Evolutionary conservation across 2,113 vertebrate genomes (phyloP).

Genomic region (Bostrychus sinensis): DNA sequence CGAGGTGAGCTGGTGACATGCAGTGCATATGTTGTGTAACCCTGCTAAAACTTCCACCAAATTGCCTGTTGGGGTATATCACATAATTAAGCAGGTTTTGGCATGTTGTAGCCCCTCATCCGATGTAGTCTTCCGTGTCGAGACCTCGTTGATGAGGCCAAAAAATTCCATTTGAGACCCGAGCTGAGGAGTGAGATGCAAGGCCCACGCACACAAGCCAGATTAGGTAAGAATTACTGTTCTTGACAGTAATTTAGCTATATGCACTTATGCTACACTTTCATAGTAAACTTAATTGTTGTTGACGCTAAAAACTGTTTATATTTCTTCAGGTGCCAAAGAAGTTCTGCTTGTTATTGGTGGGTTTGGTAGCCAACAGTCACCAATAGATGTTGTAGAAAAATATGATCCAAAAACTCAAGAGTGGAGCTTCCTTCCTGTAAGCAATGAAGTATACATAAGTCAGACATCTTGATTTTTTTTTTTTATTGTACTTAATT

Average conservation of each 20-base stretch:
- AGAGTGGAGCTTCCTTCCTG: constrained; percentile 96
- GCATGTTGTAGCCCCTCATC: constrained; percentile 88
- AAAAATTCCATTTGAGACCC: constrained; percentile 96
- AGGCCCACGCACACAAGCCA: constrained; percentile 92
- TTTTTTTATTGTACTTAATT: background rate
- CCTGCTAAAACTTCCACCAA: background rate
- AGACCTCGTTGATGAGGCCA: constrained; percentile 98
- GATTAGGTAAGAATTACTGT: constrained; percentile 83
- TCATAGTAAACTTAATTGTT: constrained; percentile 24
- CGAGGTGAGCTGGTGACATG: constrained; percentile 82
- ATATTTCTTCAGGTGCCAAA: constrained; percentile 87
- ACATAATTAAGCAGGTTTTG: constrained; percentile 43
- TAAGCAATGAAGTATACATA: constrained; percentile 76
- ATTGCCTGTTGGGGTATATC: constrained; percentile 21
- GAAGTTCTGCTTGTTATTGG: constrained; percentile 97
- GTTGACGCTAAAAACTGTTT: constrained; percentile 3
- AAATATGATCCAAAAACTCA: constrained; percentile 98
- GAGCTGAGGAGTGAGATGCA: constrained; percentile 98
- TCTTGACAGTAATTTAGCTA: background rate
- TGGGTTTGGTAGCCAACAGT: constrained; percentile 97
- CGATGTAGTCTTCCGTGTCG: constrained; percentile 95
- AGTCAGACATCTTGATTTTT: background rate
- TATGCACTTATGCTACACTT: background rate
- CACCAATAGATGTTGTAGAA: constrained; percentile 96
- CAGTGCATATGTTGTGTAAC: constrained; percentile 19